phyloP scores from a whole-genome alignment of 2,113 vertebrate species.

The Cavia porcellus region DNA sequence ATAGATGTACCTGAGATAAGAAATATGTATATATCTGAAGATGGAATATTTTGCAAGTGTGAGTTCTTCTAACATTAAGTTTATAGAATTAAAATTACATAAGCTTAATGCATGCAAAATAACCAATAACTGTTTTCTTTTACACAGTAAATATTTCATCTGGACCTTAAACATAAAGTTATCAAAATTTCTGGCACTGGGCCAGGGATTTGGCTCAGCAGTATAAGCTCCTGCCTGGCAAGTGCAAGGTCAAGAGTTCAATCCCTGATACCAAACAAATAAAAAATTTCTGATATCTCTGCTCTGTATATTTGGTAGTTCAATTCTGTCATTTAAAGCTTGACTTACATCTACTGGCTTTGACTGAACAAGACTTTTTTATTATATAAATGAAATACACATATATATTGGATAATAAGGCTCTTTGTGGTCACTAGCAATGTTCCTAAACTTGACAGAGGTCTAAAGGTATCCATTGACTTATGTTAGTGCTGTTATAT shows the following conservation, averaged over 20 bases:
- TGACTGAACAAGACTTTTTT: background rate
- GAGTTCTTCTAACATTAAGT: background rate
- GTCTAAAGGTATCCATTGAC: background rate
- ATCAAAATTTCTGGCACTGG: background rate
- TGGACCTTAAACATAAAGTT: background rate
- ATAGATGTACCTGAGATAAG: background rate
- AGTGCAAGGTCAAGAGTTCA: no score
- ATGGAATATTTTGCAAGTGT: background rate
- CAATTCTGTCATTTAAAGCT: background rate
- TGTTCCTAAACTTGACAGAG: background rate
- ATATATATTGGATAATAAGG: background rate
- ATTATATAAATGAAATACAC: background rate
- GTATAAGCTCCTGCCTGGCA: no score
- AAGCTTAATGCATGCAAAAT: background rate
- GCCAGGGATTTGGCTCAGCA: no score
- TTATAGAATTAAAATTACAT: background rate
- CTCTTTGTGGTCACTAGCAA: background rate
- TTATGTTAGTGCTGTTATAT: background rate
- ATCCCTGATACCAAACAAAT: no score
- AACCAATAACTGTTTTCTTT: background rate
- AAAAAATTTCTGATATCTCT: background rate
- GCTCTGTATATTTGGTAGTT: background rate
- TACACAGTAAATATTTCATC: background rate
- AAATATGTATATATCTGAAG: background rate
- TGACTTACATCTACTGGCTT: background rate